Evolutionary conservation across 2,113 vertebrate species (phyloP).

Genomic region (Anarrhichthys ocellatus): DNA sequence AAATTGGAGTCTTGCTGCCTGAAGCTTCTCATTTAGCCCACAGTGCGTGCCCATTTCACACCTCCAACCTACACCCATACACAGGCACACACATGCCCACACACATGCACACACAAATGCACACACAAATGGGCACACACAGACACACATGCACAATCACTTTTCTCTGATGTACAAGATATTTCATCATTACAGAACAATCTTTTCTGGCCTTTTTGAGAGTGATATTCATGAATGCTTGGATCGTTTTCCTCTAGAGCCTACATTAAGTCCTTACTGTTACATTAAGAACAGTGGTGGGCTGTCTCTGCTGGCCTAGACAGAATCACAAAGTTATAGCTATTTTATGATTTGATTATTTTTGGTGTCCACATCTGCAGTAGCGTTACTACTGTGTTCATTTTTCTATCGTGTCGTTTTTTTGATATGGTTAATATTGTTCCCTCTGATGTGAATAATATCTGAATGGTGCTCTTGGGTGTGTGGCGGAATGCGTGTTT

Average conservation of each 20-base stretch:
- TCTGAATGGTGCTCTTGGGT: no score
- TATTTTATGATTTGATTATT: no score
- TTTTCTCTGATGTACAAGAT: slow-evolving; percentile 10
- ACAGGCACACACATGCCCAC: neutral
- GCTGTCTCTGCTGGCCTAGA: no score
- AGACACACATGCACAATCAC: neutral
- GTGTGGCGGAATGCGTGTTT: no score
- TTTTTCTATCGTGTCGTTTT: no score
- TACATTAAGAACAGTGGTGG: slow-evolving; percentile 26
- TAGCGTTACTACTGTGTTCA: no score
- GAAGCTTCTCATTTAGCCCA: slow-evolving; percentile 45
- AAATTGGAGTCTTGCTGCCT: slow-evolving; percentile 41
- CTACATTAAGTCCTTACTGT: slow-evolving; percentile 30
- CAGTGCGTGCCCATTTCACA: neutral
- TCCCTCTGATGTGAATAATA: no score
- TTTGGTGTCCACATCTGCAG: no score
- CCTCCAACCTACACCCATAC: neutral
- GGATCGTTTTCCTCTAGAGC: slow-evolving; percentile 38
- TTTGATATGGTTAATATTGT: no score
- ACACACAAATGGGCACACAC: neutral
- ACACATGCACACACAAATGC: neutral
- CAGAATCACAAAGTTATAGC: no score
- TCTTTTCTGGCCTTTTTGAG: slow-evolving; percentile 60
- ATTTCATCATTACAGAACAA: slow-evolving; percentile 47
- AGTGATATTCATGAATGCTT: slow-evolving; percentile 39